Base-by-base conservation (phyloP, 2,888 invertebrate species). In the Plebejus anna region DNA sequence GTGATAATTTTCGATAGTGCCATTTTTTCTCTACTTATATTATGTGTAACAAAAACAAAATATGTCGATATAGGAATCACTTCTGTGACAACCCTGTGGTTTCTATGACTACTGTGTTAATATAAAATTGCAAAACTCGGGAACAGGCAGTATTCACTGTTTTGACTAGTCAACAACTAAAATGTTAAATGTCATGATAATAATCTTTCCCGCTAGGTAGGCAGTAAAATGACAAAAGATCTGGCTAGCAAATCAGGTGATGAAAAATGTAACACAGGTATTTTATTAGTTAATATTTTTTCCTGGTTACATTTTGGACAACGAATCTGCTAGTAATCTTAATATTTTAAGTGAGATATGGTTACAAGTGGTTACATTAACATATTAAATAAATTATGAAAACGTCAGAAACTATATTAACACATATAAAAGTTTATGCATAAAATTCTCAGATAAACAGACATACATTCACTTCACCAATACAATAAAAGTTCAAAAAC, bases 381-480 rank as follows among this genome's bases (percentile, higher is more conserved):
- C 73, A 32, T 73, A 32, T 73, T 4, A 28, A 73, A 73, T 73
- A 55, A 73, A 73, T 72, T 72, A 47, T 72, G 72, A 51, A 72
- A 79, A 78, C 75, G 77, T 75, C 76, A 78, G 36, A 80, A 80
- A 81, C 78, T 73, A 73, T 73, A 73, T 72, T 72, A 72, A 72
- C 47, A 72, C 72, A 72, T 80, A 81, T 81, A 79, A 78, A 79
- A 77, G 78, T 80, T 78, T 78, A 81, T 76, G 79, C 78, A 78
- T 77, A 76, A 78, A 80, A 80, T 79, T 78, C 78, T 79, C 76
- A 79, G 79, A 78, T 77, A 75, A 80, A 72, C 79, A 78, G 80
- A 79, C 78, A 78, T 77, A 78, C 75, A 77, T 78, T 78, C 76
- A 80, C 78, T 75, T 73, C 73, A 73, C 73, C 73, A 55, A 73